Conservation (phyloP, 2,113 vertebrate genomes). For the Ondatra zibethicus region DNA sequence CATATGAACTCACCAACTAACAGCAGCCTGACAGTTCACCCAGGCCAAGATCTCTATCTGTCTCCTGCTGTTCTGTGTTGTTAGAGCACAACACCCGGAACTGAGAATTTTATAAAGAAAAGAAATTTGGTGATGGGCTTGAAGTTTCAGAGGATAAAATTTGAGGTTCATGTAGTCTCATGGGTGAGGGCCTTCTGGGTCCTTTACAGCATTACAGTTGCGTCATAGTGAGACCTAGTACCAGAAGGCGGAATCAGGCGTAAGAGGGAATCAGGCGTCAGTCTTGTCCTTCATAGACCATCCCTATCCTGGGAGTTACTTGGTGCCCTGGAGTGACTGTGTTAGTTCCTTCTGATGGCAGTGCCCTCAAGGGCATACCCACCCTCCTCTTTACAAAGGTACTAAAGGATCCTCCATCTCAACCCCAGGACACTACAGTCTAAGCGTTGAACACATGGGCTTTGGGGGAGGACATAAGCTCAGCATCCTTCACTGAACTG, state of each 20-base stretch:
- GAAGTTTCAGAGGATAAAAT: background rate
- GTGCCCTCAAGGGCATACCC: no score
- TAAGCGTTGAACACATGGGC: background rate
- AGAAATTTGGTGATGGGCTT: background rate
- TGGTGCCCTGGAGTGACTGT: background rate
- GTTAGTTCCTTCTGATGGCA: no score
- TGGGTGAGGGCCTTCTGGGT: background rate
- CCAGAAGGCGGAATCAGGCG: background rate
- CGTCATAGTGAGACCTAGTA: no score
- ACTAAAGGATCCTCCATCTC: background rate
- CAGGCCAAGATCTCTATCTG: background rate
- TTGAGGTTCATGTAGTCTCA: background rate
- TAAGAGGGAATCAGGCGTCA: background rate
- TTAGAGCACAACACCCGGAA: background rate
- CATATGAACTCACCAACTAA: background rate
- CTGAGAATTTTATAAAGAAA: background rate
- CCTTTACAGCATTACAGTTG: background rate
- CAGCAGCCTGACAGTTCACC: background rate
- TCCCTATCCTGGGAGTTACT: background rate
- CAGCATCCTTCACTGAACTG: background rate
- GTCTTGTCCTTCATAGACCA: background rate
- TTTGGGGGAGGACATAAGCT: background rate
- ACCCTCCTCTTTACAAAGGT: background rate
- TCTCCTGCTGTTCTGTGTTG: background rate
- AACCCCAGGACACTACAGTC: no score